phyloP scores from a whole-genome alignment of 2,113 vertebrate species.

The Dunckerocampus dactyliophorus region DNA sequence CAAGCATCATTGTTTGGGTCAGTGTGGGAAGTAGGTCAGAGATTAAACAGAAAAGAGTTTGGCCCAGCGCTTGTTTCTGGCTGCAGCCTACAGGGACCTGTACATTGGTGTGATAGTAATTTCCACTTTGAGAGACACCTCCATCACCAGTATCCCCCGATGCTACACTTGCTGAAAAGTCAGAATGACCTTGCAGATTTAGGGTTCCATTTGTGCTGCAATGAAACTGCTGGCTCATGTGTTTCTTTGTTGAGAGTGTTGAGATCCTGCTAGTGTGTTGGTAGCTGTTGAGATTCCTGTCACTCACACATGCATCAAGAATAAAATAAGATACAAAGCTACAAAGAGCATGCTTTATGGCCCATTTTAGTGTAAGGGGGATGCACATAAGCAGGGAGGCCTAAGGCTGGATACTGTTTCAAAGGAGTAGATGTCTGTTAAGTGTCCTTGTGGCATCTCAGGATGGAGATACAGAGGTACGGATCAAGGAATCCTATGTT shows the following conservation, averaged over 20 bases:
- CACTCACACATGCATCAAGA: slow-evolving; percentile 23
- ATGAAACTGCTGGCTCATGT: slow-evolving; percentile 23
- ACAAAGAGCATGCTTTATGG: slow-evolving; percentile 51
- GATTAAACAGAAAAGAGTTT: slow-evolving; percentile 18
- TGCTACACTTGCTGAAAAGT: slow-evolving; percentile 8
- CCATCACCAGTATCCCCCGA: neutral
- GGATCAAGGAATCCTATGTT: slow-evolving; percentile 21
- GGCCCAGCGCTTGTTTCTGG: slow-evolving; percentile 28
- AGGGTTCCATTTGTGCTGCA: slow-evolving; percentile 36
- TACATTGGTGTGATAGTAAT: slow-evolving; percentile 1
- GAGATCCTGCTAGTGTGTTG: slow-evolving; percentile 12
- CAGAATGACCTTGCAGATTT: slow-evolving; percentile 24
- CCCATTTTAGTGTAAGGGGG: slow-evolving; percentile 42
- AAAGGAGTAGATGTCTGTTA: slow-evolving; percentile 52
- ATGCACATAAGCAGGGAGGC: slow-evolving; percentile 38
- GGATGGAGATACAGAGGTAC: slow-evolving; percentile 19
- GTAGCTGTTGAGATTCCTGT: slow-evolving; percentile 31
- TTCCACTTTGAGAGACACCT: neutral
- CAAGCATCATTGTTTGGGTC: slow-evolving; percentile 27
- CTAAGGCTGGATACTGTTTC: slow-evolving; percentile 48
- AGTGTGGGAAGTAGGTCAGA: slow-evolving; percentile 55
- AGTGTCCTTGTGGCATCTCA: slow-evolving; percentile 42
- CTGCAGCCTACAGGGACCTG: slow-evolving; percentile 16
- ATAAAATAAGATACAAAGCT: slow-evolving; percentile 42
- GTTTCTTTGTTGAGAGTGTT: slow-evolving; percentile 27